These are phyloP conservation scores for Pyrrhia umbra DNA, from an alignment of 2,888 invertebrate genomes.

Conservation along the genomic window DNA sequence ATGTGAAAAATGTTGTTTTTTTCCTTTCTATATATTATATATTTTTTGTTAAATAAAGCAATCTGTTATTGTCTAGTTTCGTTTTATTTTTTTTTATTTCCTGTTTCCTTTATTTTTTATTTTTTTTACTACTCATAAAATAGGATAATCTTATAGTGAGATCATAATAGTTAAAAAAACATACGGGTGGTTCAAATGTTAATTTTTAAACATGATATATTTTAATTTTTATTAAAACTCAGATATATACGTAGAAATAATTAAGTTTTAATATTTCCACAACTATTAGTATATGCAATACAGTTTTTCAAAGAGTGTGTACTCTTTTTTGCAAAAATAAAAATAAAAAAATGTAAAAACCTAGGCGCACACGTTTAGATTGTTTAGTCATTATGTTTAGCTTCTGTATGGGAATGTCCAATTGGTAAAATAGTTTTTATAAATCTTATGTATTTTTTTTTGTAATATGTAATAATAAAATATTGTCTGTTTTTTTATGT, in stretches of 20 bases:
- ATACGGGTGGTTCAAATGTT: slow-evolving; percentile 85
- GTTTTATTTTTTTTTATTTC: slow-evolving; percentile 84
- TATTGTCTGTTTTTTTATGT: too few species aligned
- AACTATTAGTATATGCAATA: slow-evolving; percentile 66
- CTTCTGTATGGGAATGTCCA: slow-evolving; percentile 62
- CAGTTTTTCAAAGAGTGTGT: slow-evolving; percentile 62
- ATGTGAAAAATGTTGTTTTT: slow-evolving; percentile 87
- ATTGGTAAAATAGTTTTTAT: slow-evolving; percentile 35
- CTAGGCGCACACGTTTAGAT: slow-evolving; percentile 72
- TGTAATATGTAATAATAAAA: too few species aligned
- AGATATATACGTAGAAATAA: slow-evolving; percentile 66
- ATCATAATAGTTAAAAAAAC: slow-evolving; percentile 78
- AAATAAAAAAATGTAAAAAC: slow-evolving; percentile 57
- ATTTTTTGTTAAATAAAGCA: slow-evolving; percentile 91
- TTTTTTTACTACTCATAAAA: slow-evolving; percentile 62
- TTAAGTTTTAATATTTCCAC: slow-evolving; percentile 63
- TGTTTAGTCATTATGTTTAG: slow-evolving; percentile 64
- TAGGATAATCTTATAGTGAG: slow-evolving; percentile 82
- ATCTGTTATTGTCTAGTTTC: slow-evolving; percentile 89
- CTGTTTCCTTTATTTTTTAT: slow-evolving; percentile 63
- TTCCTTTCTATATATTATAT: slow-evolving; percentile 88
- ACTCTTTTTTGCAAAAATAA: slow-evolving; percentile 61
- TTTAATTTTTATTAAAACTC: slow-evolving; percentile 63
- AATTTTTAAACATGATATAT: slow-evolving; percentile 64
- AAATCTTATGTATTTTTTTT: not conserved